phyloP scores from a whole-genome alignment of 1,140 invertebrate species.

The Lethrus apterus region DNA sequence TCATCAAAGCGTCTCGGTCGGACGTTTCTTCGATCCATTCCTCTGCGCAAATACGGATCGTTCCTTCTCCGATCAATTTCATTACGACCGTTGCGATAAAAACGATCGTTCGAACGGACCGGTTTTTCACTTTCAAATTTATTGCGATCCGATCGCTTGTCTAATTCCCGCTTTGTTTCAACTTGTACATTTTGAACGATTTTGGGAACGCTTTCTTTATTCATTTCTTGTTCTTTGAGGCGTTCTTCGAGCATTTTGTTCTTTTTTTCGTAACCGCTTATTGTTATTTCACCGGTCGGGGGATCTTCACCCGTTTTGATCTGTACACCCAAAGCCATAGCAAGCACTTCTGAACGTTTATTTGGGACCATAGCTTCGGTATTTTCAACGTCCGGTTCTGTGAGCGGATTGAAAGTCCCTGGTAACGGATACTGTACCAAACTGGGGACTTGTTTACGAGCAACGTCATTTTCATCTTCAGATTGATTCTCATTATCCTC shows the following conservation, averaged over 20 bases:
- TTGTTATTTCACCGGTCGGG: slow-evolving; percentile 29
- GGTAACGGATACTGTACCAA: slow-evolving; percentile 39
- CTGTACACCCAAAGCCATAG: slow-evolving; percentile 42
- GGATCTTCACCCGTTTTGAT: slow-evolving; percentile 39
- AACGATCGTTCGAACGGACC: slow-evolving; percentile 6
- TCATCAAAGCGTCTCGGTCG: slow-evolving; percentile 9
- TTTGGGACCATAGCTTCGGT: slow-evolving; percentile 14
- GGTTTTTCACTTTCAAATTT: slow-evolving; percentile 36
- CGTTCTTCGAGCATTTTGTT: slow-evolving; percentile 13
- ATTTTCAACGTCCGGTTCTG: slow-evolving; percentile 22
- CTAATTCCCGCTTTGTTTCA: slow-evolving; percentile 17
- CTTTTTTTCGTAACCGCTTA: slow-evolving; percentile 32
- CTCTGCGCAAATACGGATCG: slow-evolving; percentile 9
- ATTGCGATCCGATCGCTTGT: slow-evolving; percentile 25
- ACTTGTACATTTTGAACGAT: background rate
- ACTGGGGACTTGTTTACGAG: slow-evolving; percentile 34
- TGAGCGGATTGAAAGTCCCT: slow-evolving; percentile 21
- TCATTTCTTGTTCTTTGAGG: slow-evolving; percentile 3
- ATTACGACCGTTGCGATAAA: slow-evolving; percentile 9
- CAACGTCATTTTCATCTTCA: slow-evolving; percentile 27
- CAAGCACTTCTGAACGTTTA: slow-evolving; percentile 39
- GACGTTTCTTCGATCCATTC: background rate
- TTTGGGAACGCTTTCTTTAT: slow-evolving; percentile 1
- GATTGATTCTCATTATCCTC: slow-evolving; percentile 38
- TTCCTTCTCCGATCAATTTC: slow-evolving; percentile 2